Conservation (phyloP, 2,888 invertebrate genomes). For the Diarsia rubi region DNA sequence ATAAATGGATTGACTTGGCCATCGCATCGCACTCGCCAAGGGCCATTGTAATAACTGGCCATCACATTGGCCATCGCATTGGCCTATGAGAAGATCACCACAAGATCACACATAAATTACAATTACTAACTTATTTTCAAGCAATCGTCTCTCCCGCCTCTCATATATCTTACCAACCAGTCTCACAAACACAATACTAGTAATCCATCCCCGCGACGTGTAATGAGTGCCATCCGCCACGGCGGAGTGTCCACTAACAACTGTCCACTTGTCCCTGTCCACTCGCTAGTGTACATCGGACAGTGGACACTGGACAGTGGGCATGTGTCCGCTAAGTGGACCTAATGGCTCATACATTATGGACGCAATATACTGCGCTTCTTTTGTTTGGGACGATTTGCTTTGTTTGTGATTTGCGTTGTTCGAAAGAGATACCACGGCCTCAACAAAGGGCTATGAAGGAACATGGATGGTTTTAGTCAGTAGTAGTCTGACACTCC, state of each 20-base stretch:
- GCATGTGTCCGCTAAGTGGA: conserved; percentile 38
- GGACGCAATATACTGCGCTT: conserved; percentile 16
- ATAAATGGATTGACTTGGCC: too few species aligned
- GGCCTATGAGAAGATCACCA: too few species aligned
- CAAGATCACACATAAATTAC: neutral
- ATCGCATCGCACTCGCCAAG: too few species aligned
- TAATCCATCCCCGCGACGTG: conserved; percentile 7
- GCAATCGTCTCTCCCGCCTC: neutral
- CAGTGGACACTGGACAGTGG: neutral
- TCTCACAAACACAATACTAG: conserved; percentile 1
- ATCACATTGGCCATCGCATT: too few species aligned
- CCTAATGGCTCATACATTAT: conserved; percentile 36
- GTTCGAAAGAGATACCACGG: too few species aligned
- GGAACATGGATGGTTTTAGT: too few species aligned
- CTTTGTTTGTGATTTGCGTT: too few species aligned
- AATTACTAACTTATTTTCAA: neutral
- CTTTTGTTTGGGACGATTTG: conserved; percentile 16
- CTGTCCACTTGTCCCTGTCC: conserved; percentile 20
- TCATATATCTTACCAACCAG: neutral
- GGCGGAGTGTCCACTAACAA: conserved; percentile 43
- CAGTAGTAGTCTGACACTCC: too few species aligned
- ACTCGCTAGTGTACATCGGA: conserved; percentile 5
- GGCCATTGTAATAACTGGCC: too few species aligned
- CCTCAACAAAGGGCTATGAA: too few species aligned
- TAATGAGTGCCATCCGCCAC: conserved; percentile 16